phyloP scores from a whole-genome alignment of 2,113 vertebrate species.

The Morone chrysops region DNA sequence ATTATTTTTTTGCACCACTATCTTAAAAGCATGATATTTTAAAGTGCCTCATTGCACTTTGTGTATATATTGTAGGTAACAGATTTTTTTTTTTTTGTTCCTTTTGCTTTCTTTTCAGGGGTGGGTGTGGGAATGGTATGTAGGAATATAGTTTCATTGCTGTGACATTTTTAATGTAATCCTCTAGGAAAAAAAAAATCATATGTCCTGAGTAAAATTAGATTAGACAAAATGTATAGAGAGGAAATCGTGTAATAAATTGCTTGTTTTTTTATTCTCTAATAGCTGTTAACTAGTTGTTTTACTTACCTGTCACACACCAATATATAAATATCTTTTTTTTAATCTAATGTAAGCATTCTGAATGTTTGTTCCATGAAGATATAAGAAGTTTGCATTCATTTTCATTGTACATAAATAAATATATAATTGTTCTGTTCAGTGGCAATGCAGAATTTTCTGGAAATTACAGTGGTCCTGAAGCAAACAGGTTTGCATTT shows the following conservation, averaged over 20 bases:
- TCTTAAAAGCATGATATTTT: constrained; percentile 90
- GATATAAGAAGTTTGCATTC: constrained; percentile 83
- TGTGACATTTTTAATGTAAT: constrained; percentile 85
- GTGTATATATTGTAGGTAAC: constrained; percentile 93
- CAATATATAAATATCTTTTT: constrained; percentile 83
- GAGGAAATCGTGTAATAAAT: constrained; percentile 76
- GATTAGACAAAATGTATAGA: constrained; percentile 80
- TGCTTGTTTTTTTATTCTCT: constrained; percentile 81
- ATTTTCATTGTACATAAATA: constrained; percentile 89
- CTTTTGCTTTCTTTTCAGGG: constrained; percentile 58
- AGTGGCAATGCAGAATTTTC: constrained; percentile 78
- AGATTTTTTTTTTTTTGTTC: constrained; percentile 65
- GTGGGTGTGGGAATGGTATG: constrained; percentile 83
- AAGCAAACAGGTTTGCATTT: constrained; percentile 64
- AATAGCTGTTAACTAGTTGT: constrained; percentile 81
- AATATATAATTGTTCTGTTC: constrained; percentile 83
- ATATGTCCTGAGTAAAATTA: constrained; percentile 79
- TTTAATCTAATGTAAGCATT: constrained; percentile 84
- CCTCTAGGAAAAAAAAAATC: constrained; percentile 75
- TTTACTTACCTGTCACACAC: constrained; percentile 80
- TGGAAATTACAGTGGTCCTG: constrained; percentile 57
- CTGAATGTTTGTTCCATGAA: constrained; percentile 85
- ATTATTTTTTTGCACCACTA: constrained; percentile 82
- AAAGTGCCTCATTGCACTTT: constrained; percentile 93
- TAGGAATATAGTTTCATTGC: constrained; percentile 87